Conservation (phyloP, 23 tunicate genomes). For the Halocynthia aurantium region DNA sequence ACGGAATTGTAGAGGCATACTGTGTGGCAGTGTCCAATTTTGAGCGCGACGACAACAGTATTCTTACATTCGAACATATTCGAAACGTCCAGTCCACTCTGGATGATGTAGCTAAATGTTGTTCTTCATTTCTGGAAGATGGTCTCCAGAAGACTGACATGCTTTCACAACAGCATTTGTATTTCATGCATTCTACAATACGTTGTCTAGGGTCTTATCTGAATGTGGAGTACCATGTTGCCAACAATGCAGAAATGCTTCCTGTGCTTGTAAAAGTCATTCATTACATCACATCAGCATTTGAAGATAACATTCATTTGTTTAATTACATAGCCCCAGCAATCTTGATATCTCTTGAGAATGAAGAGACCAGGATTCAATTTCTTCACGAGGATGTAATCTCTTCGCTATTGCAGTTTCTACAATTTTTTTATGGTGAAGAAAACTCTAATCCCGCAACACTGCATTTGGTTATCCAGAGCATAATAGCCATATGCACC, state of each 20-base stretch:
- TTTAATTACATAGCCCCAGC: slow-evolving; percentile 48
- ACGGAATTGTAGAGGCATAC: slow-evolving; percentile 25
- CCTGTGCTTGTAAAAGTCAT: not conserved
- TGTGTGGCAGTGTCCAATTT: slow-evolving; percentile 42
- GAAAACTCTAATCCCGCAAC: too few species aligned
- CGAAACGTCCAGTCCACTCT: slow-evolving; percentile 21
- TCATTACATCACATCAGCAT: slow-evolving; percentile 6
- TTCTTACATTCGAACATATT: slow-evolving; percentile 53
- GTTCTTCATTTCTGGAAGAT: not conserved
- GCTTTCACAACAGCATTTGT: not conserved
- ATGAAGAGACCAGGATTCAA: not conserved
- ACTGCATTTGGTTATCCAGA: too few species aligned
- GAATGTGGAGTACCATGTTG: slow-evolving; percentile 37
- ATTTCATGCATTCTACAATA: slow-evolving; percentile 14
- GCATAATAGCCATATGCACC: too few species aligned
- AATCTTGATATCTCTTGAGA: slow-evolving; percentile 36
- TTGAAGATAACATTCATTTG: not conserved
- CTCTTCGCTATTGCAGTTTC: too few species aligned
- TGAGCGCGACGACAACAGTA: slow-evolving; percentile 31
- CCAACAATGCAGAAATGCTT: too few species aligned
- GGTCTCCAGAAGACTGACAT: not conserved
- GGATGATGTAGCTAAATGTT: slow-evolving; percentile 29
- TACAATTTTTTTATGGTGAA: too few species aligned
- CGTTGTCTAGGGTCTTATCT: slow-evolving; percentile 51
- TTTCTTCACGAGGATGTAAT: not conserved